Evolutionary conservation across 2,797 vertebrate species (phyloP).

Genomic region (Sternotherus odoratus): DNA sequence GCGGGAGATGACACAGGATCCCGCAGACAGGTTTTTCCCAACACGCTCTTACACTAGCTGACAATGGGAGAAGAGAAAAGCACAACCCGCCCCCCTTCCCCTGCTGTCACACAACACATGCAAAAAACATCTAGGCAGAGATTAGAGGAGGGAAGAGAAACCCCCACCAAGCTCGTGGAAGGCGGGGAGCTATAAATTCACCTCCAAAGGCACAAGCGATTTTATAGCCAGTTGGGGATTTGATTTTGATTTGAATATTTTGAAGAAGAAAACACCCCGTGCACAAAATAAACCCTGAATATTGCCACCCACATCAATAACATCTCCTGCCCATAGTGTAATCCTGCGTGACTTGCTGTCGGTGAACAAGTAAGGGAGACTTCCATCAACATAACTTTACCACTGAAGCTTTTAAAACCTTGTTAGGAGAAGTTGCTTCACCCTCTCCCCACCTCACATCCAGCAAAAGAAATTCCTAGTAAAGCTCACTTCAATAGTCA

Average conservation of each 20-base stretch:
- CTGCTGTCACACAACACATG: conserved; percentile 80
- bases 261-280: conserved; percentile 7
- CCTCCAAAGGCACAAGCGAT: conserved; percentile 61
- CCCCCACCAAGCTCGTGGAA: conserved; percentile 70
- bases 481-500: conserved; percentile 80
- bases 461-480: conserved; percentile 78
- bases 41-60: conserved; percentile 75
- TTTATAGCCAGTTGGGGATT: conserved; percentile 67
- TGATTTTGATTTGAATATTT: neutral
- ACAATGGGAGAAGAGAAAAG: conserved; percentile 77
- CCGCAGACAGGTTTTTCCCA: conserved; percentile 79
- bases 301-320: conserved; percentile 74
- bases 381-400: conserved; percentile 69
- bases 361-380: conserved; percentile 35
- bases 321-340: conserved; percentile 47
- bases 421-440: conserved; percentile 71
- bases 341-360: conserved; percentile 18
- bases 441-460: conserved; percentile 35
- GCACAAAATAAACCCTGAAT: conserved; percentile 54
- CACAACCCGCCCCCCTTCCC: conserved; percentile 68
- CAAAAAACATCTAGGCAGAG: conserved; percentile 70
- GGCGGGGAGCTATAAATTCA: conserved; percentile 72
- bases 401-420: conserved; percentile 76
- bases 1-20: conserved; percentile 77
- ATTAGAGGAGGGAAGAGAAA: conserved; percentile 72